Base-by-base conservation (phyloP, 2,797 vertebrate genomes). In the Halcyon smyrnensis region DNA sequence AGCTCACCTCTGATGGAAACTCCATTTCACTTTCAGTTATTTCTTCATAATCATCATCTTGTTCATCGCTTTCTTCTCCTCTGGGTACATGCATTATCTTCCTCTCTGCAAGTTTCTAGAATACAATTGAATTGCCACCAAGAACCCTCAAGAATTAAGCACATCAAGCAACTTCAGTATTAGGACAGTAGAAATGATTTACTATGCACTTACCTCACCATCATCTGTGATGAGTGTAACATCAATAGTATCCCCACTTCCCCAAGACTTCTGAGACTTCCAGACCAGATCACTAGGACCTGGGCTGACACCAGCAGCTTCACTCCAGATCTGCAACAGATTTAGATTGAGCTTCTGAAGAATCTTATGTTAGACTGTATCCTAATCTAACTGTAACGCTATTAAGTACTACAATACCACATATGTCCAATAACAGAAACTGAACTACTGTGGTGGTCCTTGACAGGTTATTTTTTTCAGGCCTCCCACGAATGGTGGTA, bases 311-410 rank as follows among this genome's bases (percentile, higher is more conserved):
- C 97, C 98, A 45, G 98, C 96, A 24, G 95, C 98, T 62, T 98
- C 97, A 24, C 98, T 98, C 99, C 99, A 99, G 90, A 99, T 98
- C 99, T 99, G 96, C 91, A 90, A 95, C 12, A 93, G 15, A 78
- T 90, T 77, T 30, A 83, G 18, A 76, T 6, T 24, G 11, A 96
- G 39, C 16, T 91, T 70, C 32, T 86, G 36, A 91, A 65, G 15
- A 69, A 45, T 8, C 18, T 67, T 84, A 21, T 36, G 27, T 27
- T 62, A 27, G 9, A 59, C 63, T 41, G 34, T 36, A 36, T 36
- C 34, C 34, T 36, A 65, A 19, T 65, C 25, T 56, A 65, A 34
- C 7, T 36, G 37, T 32, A 30, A 1, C 3, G 28, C 9, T 34
- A 10, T 45, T 7, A 60, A 36, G 6, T 63, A 60, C 27, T 78